Evolutionary conservation across 2,113 vertebrate species (phyloP).

Genomic region (Pionites leucogaster): DNA sequence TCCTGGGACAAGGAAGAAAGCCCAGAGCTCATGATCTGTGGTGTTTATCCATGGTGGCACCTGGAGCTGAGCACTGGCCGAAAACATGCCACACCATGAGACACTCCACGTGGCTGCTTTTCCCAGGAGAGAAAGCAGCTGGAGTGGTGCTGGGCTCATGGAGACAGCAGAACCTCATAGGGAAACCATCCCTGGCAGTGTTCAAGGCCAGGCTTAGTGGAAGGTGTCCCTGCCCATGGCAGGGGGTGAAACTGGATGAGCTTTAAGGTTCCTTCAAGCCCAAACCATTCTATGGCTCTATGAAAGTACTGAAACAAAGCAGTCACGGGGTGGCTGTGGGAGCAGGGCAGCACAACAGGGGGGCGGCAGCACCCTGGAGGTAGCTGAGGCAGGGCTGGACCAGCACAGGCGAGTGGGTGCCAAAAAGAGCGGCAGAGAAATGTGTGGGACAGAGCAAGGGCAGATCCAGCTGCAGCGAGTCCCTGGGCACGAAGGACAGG

Average conservation of each 20-base stretch:
- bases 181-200: neutral
- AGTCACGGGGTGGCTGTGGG: fast-evolving
- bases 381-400: neutral
- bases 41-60: neutral
- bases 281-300: neutral
- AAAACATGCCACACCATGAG: neutral
- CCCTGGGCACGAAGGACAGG: neutral
- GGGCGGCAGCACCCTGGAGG: fast-evolving
- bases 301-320: neutral
- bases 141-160: neutral
- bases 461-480: neutral
- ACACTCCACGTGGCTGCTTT: neutral
- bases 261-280: neutral
- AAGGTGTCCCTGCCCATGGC: neutral
- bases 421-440: neutral
- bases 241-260: neutral
- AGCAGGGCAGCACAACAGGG: neutral
- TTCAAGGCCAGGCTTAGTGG: neutral
- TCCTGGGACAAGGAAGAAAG: neutral
- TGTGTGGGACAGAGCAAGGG: neutral
- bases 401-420: neutral
- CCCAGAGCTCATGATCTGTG: neutral
- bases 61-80: fast-evolving
- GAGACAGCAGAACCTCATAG: neutral
- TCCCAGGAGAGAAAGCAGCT: neutral